phyloP scores from a whole-genome alignment of 2,797 vertebrate genomes.

The Gouania willdenowi region DNA sequence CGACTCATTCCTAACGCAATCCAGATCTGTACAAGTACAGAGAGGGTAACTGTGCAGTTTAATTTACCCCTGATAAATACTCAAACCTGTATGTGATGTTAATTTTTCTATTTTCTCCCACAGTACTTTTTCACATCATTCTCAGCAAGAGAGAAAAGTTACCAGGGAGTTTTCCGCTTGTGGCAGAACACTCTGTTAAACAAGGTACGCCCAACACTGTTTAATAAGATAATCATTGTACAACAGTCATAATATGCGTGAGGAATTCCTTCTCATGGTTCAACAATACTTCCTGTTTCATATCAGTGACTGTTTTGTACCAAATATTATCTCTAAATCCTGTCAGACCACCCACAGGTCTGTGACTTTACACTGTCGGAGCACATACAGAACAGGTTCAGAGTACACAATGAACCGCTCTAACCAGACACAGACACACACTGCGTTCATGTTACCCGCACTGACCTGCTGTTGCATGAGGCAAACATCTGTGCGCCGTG shows the following conservation, averaged over 20 bases:
- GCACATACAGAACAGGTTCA: slow-evolving; percentile 38
- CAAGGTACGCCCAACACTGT: slow-evolving; percentile 74
- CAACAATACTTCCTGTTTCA: not conserved
- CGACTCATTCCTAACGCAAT: slow-evolving; percentile 93
- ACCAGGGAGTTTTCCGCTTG: slow-evolving; percentile 84
- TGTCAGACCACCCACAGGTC: not conserved
- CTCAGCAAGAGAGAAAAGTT: slow-evolving; percentile 88
- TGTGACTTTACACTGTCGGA: slow-evolving; percentile 20
- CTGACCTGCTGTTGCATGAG: slow-evolving; percentile 7
- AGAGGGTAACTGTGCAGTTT: slow-evolving; percentile 79
- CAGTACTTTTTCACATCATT: slow-evolving; percentile 94
- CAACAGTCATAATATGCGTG: too few species aligned
- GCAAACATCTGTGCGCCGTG: slow-evolving; percentile 26
- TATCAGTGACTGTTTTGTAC: not conserved
- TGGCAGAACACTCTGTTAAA: slow-evolving; percentile 90
- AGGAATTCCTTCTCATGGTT: too few species aligned
- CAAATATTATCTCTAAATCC: not conserved
- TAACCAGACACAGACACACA: not conserved
- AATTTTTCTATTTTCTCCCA: not conserved
- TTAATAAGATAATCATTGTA: not conserved
- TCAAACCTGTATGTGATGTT: not conserved
- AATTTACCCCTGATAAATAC: not conserved
- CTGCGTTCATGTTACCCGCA: slow-evolving; percentile 29
- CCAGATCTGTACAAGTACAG: slow-evolving; percentile 82
- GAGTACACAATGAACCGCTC: slow-evolving; percentile 16